Percentiles rank a stretch among this genome's conserved stretches.
phyloP scores from a whole-genome alignment of 2,113 vertebrate genomes.

The Toxotes chatareus region DNA sequence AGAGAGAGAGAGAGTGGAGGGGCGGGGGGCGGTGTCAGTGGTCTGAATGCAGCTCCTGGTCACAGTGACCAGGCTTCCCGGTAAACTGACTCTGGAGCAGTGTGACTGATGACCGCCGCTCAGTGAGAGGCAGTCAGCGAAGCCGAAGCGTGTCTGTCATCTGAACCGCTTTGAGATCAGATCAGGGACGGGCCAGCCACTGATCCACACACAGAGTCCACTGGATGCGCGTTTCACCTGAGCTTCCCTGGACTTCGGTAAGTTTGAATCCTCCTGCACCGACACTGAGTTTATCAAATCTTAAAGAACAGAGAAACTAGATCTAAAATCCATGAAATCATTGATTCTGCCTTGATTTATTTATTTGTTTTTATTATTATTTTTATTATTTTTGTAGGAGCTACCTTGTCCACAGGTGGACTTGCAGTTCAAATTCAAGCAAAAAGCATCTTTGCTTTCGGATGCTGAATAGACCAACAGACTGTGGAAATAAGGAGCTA shows the following conservation, averaged over 20 bases:
- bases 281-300: no score
- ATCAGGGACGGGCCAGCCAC: background rate
- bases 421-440: no score
- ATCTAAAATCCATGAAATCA: no score
- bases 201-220: background rate
- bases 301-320: no score
- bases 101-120: background rate
- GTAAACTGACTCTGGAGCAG: slow-evolving; percentile 66
- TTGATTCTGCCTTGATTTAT: no score
- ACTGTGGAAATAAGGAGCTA: no score
- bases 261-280: background rate
- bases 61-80: background rate
- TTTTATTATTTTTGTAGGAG: no score
- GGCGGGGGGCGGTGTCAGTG: background rate
- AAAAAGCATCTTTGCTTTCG: no score
- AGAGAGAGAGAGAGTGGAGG: no score
- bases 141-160: slow-evolving; percentile 15
- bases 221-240: background rate
- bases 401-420: no score
- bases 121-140: background rate
- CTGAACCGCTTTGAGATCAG: slow-evolving; percentile 27
- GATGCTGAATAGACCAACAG: no score
- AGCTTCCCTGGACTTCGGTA: slow-evolving; percentile 7
- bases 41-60: background rate
- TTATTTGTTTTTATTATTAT: no score